Conservation (phyloP, 2,888 invertebrate species). For the Drosophila cognata region DNA sequence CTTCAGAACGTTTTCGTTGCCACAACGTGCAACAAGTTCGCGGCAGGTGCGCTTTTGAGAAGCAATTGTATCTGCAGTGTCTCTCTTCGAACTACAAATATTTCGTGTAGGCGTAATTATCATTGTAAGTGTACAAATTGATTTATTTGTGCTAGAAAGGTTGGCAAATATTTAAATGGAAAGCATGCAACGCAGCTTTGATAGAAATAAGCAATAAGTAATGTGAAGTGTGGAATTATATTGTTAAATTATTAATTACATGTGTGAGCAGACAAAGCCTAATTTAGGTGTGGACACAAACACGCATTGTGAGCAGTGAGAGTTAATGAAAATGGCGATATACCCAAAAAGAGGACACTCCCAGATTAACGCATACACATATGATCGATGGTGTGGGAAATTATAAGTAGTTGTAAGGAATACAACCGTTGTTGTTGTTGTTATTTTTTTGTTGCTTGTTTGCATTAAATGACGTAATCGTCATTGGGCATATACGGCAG, state of each 20-base stretch:
- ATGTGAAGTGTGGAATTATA: not conserved
- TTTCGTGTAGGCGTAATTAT: not conserved
- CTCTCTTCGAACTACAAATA: not conserved
- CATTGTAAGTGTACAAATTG: conserved; percentile 14
- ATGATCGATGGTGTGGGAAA: no score
- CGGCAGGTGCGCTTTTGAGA: not conserved
- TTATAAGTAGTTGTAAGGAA: conserved; percentile 1
- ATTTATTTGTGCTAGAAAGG: not conserved
- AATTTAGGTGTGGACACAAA: not conserved
- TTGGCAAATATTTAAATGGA: not conserved
- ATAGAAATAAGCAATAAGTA: not conserved
- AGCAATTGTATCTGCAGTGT: not conserved
- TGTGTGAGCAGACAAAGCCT: conserved; percentile 11
- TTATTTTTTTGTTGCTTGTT: not conserved
- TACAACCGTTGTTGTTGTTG: not conserved
- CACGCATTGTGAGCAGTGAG: conserved; percentile 3
- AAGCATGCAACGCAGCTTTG: not conserved
- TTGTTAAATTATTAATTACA: not conserved
- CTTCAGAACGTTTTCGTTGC: conserved; percentile 38
- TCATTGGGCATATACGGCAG: conserved; percentile 5
- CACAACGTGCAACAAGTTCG: conserved; percentile 46
- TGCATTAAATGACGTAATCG: conserved; percentile 26
- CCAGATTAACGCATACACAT: not conserved
- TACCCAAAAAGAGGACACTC: conserved; percentile 19
- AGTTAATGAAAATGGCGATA: not conserved